Percentiles rank a stretch among this genome's conserved stretches.
Evolutionary conservation across 2,797 vertebrate genomes (phyloP).

Genomic region (Acropternis orthonyx): DNA sequence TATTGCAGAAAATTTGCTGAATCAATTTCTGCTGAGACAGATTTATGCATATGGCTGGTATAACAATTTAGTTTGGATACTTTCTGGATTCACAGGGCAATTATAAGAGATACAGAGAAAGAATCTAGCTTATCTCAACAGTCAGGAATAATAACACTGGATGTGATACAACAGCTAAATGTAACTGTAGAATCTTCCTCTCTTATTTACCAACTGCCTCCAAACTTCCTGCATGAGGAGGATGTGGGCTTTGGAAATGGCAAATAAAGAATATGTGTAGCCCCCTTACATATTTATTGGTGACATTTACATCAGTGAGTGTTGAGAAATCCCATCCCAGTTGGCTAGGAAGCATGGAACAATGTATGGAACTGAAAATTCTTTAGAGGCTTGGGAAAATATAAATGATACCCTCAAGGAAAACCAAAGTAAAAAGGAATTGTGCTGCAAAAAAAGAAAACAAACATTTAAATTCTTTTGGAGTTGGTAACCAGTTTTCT

Average conservation of each 20-base stretch:
- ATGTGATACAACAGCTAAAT: background rate
- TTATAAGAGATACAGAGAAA: background rate
- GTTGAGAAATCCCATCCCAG: background rate
- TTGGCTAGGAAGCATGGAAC: background rate
- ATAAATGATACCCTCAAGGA: background rate
- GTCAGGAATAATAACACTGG: background rate
- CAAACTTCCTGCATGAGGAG: background rate
- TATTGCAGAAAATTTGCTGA: background rate
- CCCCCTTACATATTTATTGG: background rate
- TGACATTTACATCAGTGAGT: background rate
- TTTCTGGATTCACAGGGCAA: constrained; percentile 5
- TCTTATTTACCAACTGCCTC: background rate
- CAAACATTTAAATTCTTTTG: background rate
- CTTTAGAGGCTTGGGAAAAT: background rate
- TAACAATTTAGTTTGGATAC: constrained; percentile 22
- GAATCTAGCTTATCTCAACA: background rate
- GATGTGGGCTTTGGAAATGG: background rate
- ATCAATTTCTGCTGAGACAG: constrained; percentile 33
- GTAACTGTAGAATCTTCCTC: background rate
- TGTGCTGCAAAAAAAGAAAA: background rate
- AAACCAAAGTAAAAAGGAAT: background rate
- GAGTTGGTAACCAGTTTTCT: background rate
- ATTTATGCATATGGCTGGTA: background rate
- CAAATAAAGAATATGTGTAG: background rate
- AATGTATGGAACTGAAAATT: background rate